These are phyloP conservation scores for Falco biarmicus DNA, from an alignment of 2,797 vertebrate species.

Conservation along the genomic window DNA sequence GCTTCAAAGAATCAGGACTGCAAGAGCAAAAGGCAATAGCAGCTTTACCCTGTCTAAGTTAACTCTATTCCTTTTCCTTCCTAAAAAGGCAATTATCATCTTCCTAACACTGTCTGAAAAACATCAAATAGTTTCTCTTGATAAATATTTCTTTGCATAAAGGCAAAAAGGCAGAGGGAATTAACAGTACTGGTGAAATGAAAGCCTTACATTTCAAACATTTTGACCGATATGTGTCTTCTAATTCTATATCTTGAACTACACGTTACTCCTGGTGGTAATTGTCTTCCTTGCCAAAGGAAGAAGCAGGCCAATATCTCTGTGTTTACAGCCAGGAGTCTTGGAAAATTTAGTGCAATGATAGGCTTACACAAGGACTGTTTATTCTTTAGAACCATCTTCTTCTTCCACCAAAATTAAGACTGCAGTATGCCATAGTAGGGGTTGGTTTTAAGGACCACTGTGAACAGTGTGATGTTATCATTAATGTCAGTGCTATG, in stretches of 20 bases:
- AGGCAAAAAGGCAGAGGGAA: background rate
- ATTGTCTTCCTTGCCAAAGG: background rate
- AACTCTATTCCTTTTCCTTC: background rate
- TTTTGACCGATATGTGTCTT: background rate
- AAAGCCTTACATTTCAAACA: background rate
- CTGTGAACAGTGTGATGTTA: background rate
- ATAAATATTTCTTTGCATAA: background rate
- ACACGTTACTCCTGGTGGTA: accelerated
- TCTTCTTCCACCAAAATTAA: background rate
- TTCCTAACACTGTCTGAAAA: background rate
- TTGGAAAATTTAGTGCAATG: background rate
- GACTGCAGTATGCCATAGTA: background rate
- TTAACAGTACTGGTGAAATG: background rate
- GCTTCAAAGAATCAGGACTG: background rate
- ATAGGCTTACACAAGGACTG: background rate
- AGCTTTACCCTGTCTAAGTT: background rate
- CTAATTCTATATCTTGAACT: background rate
- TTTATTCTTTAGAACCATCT: background rate
- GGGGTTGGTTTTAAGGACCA: background rate
- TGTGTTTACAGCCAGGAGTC: background rate
- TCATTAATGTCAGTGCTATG: background rate
- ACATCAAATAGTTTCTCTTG: background rate
- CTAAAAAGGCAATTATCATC: background rate
- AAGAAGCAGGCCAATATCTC: background rate
- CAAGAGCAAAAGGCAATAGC: background rate